These are phyloP conservation scores for Malacoctenus gilli DNA, from an alignment of 2,797 vertebrate genomes.

Conservation along the genomic window DNA sequence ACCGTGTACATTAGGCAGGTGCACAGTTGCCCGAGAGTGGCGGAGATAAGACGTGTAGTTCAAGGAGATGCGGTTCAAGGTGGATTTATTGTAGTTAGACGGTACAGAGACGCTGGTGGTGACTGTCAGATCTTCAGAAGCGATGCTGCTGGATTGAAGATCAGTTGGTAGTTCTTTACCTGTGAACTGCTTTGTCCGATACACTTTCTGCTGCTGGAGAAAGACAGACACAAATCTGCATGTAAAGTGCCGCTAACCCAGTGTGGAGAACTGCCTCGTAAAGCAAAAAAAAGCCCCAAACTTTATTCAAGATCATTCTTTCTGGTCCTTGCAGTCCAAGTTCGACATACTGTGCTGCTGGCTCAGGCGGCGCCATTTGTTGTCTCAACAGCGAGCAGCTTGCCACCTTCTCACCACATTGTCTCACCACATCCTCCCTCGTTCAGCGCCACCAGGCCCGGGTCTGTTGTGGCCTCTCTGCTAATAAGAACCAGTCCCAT, in stretches of 20 bases:
- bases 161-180: slow-evolving; percentile 40
- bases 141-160: slow-evolving; percentile 52
- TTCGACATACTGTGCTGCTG: slow-evolving; percentile 1
- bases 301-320: background rate
- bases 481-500: slow-evolving; percentile 78
- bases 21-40: slow-evolving; percentile 16
- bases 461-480: slow-evolving; percentile 40
- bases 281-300: background rate
- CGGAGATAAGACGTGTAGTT: slow-evolving; percentile 45
- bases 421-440: background rate
- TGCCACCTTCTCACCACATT: slow-evolving; percentile 23
- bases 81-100: slow-evolving; percentile 49
- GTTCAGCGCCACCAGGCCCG: slow-evolving; percentile 39
- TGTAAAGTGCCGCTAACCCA: slow-evolving; percentile 20
- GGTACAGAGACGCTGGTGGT: slow-evolving; percentile 28
- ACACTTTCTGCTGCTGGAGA: slow-evolving; percentile 23
- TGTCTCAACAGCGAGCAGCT: slow-evolving; percentile 8
- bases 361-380: slow-evolving; percentile 10
- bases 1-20: slow-evolving; percentile 30
- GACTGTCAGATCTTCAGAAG: slow-evolving; percentile 57
- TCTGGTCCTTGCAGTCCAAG: background rate
- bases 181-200: slow-evolving; percentile 45
- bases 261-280: background rate
- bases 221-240: slow-evolving; percentile 39
- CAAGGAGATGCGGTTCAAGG: slow-evolving; percentile 50